Base-by-base conservation (phyloP, 1,140 invertebrate species). In the Pararge aegeria region DNA sequence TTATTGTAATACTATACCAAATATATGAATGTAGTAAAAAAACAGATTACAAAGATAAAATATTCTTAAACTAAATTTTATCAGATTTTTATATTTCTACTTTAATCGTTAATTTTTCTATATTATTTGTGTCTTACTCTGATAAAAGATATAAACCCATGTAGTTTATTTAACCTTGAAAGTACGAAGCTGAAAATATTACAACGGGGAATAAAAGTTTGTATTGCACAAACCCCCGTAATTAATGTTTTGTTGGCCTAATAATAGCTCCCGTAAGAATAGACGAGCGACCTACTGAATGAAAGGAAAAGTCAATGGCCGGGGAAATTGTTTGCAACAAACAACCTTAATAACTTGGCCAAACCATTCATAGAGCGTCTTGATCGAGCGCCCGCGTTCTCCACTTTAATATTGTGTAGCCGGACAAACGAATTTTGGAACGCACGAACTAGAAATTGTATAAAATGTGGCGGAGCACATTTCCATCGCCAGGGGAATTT, bases 401-500 rank as follows among this genome's bases (percentile, higher is more conserved):
- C 29, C 21, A 55, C 50, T 53, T 56, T 60, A 61, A 61, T 61
- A 61, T 42, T 42, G 50, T 13, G 49, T 48, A 61, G 44, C 52
- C 49, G 52, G 63, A 65, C 57, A 68, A 63, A 27, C 49, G 48
- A 63, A 63, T 64, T 64, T 84, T 77, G 73, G 70, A 80, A 77
- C 71, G 70, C 69, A 73, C 73, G 61, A 75, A 80, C 80, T 86
- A 83, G 81, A 87, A 89, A 89, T 89, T 87, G 83, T 89, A 88
- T 87, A 89, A 89, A 89, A 89, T 85, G 86, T 89, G 83, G 83
- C 83, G 68, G 81, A 87, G 77, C 83, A 83, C 80, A 89, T 87
- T 88, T 88, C 82, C 83, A 88, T 89, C 84, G 86, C 75, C 84
- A 80, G 78, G 86, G 86, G 86, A 89, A 89, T 89, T 87, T 89